Evolutionary conservation across 2,113 vertebrate species (phyloP).

Genomic region (Nanger granti): DNA sequence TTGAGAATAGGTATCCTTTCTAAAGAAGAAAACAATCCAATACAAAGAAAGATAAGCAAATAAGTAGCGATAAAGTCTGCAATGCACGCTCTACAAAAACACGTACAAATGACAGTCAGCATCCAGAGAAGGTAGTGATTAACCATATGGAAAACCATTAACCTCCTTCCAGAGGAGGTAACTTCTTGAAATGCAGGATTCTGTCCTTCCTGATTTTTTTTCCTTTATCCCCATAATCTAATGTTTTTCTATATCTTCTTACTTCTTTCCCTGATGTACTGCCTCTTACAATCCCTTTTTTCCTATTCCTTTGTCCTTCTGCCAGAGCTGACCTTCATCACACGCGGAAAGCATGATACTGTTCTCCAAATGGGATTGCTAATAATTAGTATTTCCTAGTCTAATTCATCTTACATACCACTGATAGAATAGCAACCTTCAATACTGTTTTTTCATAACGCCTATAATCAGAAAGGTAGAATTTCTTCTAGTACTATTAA

Average conservation of each 20-base stretch:
- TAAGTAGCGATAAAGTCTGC: background rate
- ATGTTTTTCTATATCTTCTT: background rate
- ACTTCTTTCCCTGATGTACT: background rate
- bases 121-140: background rate
- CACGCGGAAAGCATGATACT: too few species aligned
- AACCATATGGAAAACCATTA: background rate
- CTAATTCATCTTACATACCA: too few species aligned
- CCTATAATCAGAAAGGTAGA: background rate
- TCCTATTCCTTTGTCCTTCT: background rate
- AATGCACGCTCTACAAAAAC: background rate
- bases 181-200: slow-evolving; percentile 11
- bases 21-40: background rate
- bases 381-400: background rate
- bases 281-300: background rate
- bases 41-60: background rate
- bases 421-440: background rate
- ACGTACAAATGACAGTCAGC: background rate
- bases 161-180: background rate
- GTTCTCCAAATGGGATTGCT: background rate
- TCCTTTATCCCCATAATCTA: background rate
- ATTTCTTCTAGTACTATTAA: background rate
- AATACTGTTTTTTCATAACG: background rate
- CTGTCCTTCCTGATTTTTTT: background rate
- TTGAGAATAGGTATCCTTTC: background rate
- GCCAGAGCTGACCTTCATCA: background rate